Base-by-base conservation (phyloP, 2,888 invertebrate genomes). In the Cerastoderma edule region DNA sequence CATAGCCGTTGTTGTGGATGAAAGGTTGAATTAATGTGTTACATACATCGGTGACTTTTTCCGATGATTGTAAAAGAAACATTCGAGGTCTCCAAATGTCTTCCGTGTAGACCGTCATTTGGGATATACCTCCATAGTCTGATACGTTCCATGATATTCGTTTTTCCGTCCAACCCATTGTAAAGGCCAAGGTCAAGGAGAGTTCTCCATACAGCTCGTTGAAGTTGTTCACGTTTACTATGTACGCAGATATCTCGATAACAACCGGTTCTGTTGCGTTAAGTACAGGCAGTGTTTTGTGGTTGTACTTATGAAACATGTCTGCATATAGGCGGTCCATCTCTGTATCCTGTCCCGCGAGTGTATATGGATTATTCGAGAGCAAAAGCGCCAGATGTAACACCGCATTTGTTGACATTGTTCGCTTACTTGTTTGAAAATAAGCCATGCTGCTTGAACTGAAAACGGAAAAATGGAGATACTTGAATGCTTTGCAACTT, bases 71-170 rank as follows among this genome's bases (percentile, higher is more conserved):
- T n/a, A 64, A 16, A 24, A 78, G 24, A 60, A 53, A 81, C 2
- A 73, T 19, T 27, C 60, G 33, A 4, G 81, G 81, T 19, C 22
- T 32, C 78, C 81, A 81, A n/a, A 81, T 13, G 35, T 67, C 63
- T 13, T 73, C 39, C 19, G 64, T 53, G 1, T 60, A 50, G 10
- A 78, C 27, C 3, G 63, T 8, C 3, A 80, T 1, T 3, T 48
- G 66, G 10, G 35, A n/a, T 60, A 35, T 60, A n/a, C 53, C 60
- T 22, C 72, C 76, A 48, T 46, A 66, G 16, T 76, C 57, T 19
- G 72, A 53, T 27, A 64, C 57, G 35, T 10, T 70, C 80, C 80
- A 80, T 33, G 56, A 30, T 28, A 80, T 48, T 2, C 76, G 30
- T 33, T 67, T 30, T 19, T 80, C 74, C 32, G 16, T 4, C 80